Base-by-base conservation (phyloP, 1,140 invertebrate genomes). In the Hermetia illucens region DNA sequence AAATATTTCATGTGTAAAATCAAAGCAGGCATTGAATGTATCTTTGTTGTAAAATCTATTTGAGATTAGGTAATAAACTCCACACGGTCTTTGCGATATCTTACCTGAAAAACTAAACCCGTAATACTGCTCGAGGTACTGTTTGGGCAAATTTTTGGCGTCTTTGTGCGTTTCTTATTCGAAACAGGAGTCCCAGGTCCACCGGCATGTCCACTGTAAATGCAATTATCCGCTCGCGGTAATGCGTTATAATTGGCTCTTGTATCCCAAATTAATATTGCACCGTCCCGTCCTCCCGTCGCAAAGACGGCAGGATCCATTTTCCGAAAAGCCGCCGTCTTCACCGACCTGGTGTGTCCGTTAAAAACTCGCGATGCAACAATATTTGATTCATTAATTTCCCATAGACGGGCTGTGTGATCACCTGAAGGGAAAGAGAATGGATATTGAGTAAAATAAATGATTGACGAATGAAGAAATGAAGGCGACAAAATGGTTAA, bases 221-320 rank as follows among this genome's bases (percentile, higher is more conserved):
- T 73, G 37, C 64, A 70, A 45, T 76, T 75, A 50, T 79, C 75
- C 1, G 74, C 70, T 36, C 66, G 70, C 2, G 66, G 58, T 0
- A 64, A 54, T 8, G 53, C 34, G 31, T 63, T 54, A 21, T 65
- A 51, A 29, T 53, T 58, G 42, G 68, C 67, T 31, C 80, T 62
- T 3, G 69, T 75, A 53, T 92, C 88, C 85, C 86, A 91, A 8
- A 90, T 52, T 40, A 86, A 72, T 4, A 91, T 80, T 42, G 74
- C 75, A 2, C 86, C 85, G 65, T 92, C 87, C 21, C 87, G 62
- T 6, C 81, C 79, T 12, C 85, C 86, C 5, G 83, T 84, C 5
- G 82, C 84, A 66, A 91, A 88, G 0, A 88, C 75, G 42, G 71
- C 76, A 52, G 65, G 51, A 54, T 82, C 76, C 4, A 69, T 54